A percentile compares a stretch with the other conserved stretches of the same genome.
Evolutionary conservation across 2,888 invertebrate species (phyloP).

Genomic region (Eupithecia subfuscata): DNA sequence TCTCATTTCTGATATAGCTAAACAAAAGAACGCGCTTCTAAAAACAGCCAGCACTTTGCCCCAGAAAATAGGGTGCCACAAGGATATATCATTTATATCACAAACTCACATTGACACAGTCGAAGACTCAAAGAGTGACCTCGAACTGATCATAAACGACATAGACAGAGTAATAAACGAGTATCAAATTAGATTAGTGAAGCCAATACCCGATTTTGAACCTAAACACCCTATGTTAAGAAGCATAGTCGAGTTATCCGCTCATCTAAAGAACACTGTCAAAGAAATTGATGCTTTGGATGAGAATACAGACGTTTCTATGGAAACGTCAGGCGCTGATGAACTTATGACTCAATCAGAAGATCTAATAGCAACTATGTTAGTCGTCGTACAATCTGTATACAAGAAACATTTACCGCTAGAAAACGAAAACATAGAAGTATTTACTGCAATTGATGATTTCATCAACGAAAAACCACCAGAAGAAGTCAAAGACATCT

Average conservation of each 20-base stretch:
- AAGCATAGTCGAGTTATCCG: conserved; percentile 59
- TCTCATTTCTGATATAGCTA: conserved; percentile 63
- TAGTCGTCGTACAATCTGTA: conserved; percentile 65
- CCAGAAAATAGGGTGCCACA: conserved; percentile 57
- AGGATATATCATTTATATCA: conserved; percentile 55
- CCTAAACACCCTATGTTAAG: conserved; percentile 68
- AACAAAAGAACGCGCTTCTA: conserved; percentile 67
- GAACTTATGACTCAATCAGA: conserved; percentile 62
- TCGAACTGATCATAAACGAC: conserved; percentile 59
- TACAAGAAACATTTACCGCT: conserved; percentile 74
- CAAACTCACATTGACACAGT: conserved; percentile 69
- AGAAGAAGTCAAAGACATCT: conserved; percentile 77
- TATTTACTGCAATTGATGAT: conserved; percentile 69
- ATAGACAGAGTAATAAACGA: conserved; percentile 59
- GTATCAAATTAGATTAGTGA: conserved; percentile 64
- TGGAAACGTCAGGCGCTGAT: conserved; percentile 52
- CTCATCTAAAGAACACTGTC: conserved; percentile 59
- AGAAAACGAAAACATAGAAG: conserved; percentile 60
- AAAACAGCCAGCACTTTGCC: conserved; percentile 64
- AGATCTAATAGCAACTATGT: conserved; percentile 70
- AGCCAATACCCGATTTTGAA: conserved; percentile 46
- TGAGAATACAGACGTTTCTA: conserved; percentile 50
- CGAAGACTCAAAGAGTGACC: conserved; percentile 60
- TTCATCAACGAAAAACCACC: conserved; percentile 66
- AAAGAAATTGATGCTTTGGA: conserved; percentile 58